Base-by-base conservation (phyloP, 2,797 vertebrate genomes). In the Macropodus opercularis region DNA sequence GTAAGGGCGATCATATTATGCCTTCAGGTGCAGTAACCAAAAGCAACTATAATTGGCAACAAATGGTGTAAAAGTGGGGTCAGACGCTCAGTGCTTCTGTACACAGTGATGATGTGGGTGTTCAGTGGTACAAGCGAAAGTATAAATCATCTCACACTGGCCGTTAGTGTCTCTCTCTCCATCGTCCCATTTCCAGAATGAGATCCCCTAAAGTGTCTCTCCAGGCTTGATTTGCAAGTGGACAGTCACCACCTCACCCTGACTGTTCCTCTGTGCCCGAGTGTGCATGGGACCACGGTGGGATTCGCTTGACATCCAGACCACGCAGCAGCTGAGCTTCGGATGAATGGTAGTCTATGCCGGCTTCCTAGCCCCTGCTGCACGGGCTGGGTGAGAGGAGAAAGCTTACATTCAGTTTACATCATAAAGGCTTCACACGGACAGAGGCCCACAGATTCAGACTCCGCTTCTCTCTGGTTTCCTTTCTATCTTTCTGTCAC, bases 381-480 rank as follows among this genome's bases (percentile, higher is more conserved):
- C 86, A 87, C 83, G 84, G 84, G 82, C 82, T 85, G 67, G 69
- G 81, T 67, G 67, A 84, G 82, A 82, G 80, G 81, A 87, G 85
- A 88, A 85, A 83, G 88, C 86, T 89, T 89, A 82, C 89, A 88
- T 90, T 89, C 84, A 90, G 87, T 90, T 90, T 89, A 90, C 89
- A 90, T 90, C 88, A 90, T 87, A 87, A 90, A 88, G 77, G 80
- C 80, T 31, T 62, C 49, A 77, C 40, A 39, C 73, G 60, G 65
- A 63, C 77, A 83, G 59, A 75, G 74, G 70, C 78, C 72, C 72
- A 84, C 70, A 84, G 65, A 83, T 72, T 75, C 66, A 63, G 62
- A 79, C 65, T 43, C 56, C 54, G 51, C 56, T 51, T 56, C 52
- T 75, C 44, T 70, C 59, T 63, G 56, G 67, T 66, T 75, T 40